Conservation (phyloP, 2,797 vertebrate species). For the Cirrhinus mrigala region DNA sequence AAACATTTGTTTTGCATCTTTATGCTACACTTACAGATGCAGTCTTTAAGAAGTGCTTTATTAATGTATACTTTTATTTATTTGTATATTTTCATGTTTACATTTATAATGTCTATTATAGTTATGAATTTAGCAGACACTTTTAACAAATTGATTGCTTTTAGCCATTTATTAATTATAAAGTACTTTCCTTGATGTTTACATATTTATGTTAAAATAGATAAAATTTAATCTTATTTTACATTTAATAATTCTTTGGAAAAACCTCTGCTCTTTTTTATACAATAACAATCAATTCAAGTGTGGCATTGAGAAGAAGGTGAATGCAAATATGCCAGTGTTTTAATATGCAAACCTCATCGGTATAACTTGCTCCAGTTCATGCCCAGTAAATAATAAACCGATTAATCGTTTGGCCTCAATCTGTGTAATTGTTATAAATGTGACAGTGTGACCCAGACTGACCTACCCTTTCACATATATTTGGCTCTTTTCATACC, state of each 20-base stretch:
- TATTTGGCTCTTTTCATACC: neutral
- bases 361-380: neutral
- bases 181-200: neutral
- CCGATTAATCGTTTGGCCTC: neutral
- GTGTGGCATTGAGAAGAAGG: neutral
- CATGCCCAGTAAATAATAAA: no score
- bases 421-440: neutral
- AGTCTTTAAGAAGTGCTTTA: no score
- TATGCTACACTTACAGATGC: no score
- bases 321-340: neutral
- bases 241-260: neutral
- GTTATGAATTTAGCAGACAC: neutral
- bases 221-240: neutral
- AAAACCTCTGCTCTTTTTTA: neutral
- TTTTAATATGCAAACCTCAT: neutral
- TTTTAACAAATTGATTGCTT: neutral
- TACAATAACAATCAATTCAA: neutral
- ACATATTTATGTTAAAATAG: neutral
- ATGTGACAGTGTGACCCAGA: neutral
- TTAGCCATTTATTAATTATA: neutral
- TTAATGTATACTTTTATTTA: no score
- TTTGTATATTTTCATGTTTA: no score
- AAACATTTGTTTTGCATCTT: no score
- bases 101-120: neutral
- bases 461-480: neutral